Percentiles rank a stretch among this genome's conserved stretches.
Conservation (phyloP, 2,113 vertebrate genomes). For the Setophaga petechia region DNA sequence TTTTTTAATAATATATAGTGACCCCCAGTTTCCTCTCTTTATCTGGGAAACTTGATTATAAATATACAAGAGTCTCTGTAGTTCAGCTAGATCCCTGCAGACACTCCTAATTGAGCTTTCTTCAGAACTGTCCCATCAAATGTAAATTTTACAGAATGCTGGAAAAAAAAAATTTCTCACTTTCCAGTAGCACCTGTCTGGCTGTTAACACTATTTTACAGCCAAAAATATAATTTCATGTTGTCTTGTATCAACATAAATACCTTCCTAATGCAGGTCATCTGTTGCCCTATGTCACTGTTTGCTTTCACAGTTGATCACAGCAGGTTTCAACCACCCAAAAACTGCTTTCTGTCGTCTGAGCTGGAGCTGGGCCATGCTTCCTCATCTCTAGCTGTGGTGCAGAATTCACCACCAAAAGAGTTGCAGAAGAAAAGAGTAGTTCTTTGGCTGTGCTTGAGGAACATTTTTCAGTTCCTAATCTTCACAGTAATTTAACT, state of each 20-base stretch:
- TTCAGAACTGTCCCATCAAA: neutral
- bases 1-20: neutral
- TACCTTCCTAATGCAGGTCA: slow-evolving; percentile 39
- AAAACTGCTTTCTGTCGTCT: slow-evolving; percentile 16
- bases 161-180: neutral
- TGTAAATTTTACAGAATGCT: neutral
- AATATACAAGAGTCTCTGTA: neutral
- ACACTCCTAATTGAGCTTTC: neutral
- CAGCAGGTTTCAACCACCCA: neutral
- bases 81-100: neutral
- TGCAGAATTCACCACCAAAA: neutral
- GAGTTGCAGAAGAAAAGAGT: neutral
- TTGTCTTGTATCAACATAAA: slow-evolving; percentile 43
- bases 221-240: slow-evolving; percentile 25
- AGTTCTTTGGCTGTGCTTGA: neutral
- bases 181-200: slow-evolving; percentile 51
- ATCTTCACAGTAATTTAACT: neutral
- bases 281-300: slow-evolving; percentile 24
- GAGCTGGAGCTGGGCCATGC: slow-evolving; percentile 33
- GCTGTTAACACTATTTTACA: slow-evolving; percentile 39
- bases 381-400: neutral
- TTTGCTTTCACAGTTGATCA: slow-evolving; percentile 60
- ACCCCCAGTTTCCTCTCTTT: neutral
- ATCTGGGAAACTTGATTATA: neutral
- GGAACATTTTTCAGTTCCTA: neutral